Base-by-base conservation (phyloP, 2,113 vertebrate genomes). In the Pipa parva region DNA sequence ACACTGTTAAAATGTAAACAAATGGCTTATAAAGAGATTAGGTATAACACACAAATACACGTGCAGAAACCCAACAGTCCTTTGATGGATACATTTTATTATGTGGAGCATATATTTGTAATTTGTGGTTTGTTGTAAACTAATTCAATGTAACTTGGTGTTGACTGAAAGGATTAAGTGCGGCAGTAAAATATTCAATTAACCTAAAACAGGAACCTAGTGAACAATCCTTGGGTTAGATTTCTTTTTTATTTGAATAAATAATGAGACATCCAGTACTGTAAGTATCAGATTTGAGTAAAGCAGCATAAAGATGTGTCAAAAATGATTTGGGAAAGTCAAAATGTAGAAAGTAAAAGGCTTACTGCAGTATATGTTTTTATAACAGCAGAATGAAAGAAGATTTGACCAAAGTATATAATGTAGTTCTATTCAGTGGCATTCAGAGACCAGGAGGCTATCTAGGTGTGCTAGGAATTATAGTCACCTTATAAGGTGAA, bases 131-230 rank as follows among this genome's bases (percentile, higher is more conserved):
- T 66, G 54, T 42, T 45, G 54, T 65, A 61, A 62, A 74, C 58
- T 56, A 62, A 37, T 74, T 63, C 57, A 62, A 21, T 57, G 63
- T 64, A 63, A 62, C 56, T 31, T 46, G 52, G 52, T 67, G 59
- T 71, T 71, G 73, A 74, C 39, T 63, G 63, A 71, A 67, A 71
- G 73, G 58, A 67, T 66, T 71, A 74, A 62, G 59, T 56, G 25
- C 15, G 51, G 67, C 59, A 36, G 59, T 62, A 71, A 74, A 71
- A 65, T 29, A 62, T 74, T 72, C 55, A 59, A 59, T 64, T 64
- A 64, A 64, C 24, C 25, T 45, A 28, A 66, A 71, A 26, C 55
- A 54, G 28, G 29, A 69, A 49, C 58, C 56, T 59, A 55, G 20
- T 65, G 39, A 65, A 61, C 45, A 59, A 55, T 58, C 36, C 25